These are phyloP conservation scores for Enteromius trimaculatus DNA, from an alignment of 2,797 vertebrate species.

Conservation along the genomic window DNA sequence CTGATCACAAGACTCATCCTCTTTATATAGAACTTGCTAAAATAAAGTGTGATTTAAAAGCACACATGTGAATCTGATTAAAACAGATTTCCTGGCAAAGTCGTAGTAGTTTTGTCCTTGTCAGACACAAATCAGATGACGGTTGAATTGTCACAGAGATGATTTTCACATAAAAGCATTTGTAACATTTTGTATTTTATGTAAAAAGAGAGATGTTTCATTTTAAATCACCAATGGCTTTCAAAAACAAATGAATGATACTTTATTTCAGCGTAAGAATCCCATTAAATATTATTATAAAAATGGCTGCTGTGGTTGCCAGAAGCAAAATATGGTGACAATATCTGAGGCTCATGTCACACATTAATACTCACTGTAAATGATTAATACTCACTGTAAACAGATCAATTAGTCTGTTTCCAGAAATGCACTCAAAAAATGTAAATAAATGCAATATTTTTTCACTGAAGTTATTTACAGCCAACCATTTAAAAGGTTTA, in stretches of 20 bases:
- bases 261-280: background rate
- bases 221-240: background rate
- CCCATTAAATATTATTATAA: background rate
- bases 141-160: conserved; percentile 8
- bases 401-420: background rate
- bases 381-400: background rate
- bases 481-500: background rate
- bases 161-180: conserved; percentile 14
- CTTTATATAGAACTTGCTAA: background rate
- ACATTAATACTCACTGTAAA: background rate
- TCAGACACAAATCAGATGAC: conserved; percentile 10
- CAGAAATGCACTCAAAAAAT: too few relatives aligned
- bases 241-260: background rate
- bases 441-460: background rate
- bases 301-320: background rate
- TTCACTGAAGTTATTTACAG: background rate
- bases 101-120: background rate
- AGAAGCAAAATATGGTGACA: background rate
- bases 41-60: conserved; percentile 21
- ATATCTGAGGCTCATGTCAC: background rate
- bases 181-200: background rate
- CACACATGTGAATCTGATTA: conserved; percentile 26
- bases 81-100: conserved; percentile 25
- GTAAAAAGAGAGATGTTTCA: background rate
- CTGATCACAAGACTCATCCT: background rate